Conservation (phyloP, 2,888 invertebrate genomes). For the Dicroscelio sp. region DNA sequence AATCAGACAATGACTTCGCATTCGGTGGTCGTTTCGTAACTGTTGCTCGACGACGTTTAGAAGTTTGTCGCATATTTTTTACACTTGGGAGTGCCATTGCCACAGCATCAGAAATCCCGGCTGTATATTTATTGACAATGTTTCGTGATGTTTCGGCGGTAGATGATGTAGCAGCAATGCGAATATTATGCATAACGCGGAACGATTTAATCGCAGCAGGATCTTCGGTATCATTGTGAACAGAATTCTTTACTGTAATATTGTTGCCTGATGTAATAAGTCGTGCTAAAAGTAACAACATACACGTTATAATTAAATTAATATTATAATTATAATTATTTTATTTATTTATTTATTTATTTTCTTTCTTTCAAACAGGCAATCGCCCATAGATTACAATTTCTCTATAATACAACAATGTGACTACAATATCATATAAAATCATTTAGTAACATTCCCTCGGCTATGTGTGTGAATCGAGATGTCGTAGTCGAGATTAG, state of each 20-base stretch:
- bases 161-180: not conserved
- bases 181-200: conserved; percentile 14
- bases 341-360: too few species aligned
- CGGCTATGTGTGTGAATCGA: not conserved
- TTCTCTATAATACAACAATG: not conserved
- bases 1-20: not conserved
- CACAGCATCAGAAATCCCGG: not conserved
- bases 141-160: not conserved
- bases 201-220: conserved; percentile 20
- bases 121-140: not conserved
- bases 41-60: too few species aligned
- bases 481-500: not conserved
- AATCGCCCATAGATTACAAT: not conserved
- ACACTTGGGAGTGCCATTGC: not conserved
- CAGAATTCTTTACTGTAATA: too few species aligned
- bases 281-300: too few species aligned
- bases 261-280: too few species aligned
- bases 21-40: not conserved
- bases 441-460: not conserved
- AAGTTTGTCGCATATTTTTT: not conserved
- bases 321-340: too few species aligned
- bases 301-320: too few species aligned
- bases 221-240: conserved; percentile 12
- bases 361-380: not conserved
- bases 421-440: not conserved